Evolutionary conservation across 2,113 vertebrate species (phyloP).

Genomic region (Microtus montanus): DNA sequence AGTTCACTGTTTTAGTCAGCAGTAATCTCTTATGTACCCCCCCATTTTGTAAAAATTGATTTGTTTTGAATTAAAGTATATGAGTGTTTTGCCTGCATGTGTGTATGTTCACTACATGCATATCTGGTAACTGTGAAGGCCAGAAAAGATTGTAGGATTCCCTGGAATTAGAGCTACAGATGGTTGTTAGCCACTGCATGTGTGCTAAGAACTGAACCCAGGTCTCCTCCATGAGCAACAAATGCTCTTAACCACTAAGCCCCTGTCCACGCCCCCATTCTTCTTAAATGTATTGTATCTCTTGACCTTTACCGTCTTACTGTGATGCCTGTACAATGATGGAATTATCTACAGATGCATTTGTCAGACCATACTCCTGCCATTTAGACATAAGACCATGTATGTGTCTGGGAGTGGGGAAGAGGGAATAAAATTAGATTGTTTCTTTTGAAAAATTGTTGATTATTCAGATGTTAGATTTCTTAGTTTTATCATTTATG

Average conservation of each 20-base stretch:
- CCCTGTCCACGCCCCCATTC: neutral
- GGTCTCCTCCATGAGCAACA: neutral
- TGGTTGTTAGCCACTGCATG: neutral
- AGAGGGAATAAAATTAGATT: neutral
- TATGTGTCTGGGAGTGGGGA: neutral
- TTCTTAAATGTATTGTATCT: neutral
- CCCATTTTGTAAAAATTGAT: neutral
- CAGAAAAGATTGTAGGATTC: neutral
- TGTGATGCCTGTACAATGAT: neutral
- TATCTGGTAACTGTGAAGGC: neutral
- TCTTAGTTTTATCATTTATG: neutral
- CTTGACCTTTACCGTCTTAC: neutral
- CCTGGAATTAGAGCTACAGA: neutral
- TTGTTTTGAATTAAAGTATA: neutral
- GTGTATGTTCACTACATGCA: neutral
- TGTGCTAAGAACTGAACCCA: neutral
- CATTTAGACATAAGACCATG: neutral
- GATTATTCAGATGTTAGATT: constrained; percentile 42
- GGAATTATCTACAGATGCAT: neutral
- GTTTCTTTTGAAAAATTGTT: neutral
- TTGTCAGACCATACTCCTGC: neutral
- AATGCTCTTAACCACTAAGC: neutral
- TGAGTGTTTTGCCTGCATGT: neutral
- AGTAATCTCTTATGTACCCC: neutral
- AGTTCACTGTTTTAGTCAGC: neutral